A percentile compares a stretch with the other conserved stretches of the same genome.
Conservation (phyloP, 1,140 invertebrate genomes). For the Drosophila funebris region DNA sequence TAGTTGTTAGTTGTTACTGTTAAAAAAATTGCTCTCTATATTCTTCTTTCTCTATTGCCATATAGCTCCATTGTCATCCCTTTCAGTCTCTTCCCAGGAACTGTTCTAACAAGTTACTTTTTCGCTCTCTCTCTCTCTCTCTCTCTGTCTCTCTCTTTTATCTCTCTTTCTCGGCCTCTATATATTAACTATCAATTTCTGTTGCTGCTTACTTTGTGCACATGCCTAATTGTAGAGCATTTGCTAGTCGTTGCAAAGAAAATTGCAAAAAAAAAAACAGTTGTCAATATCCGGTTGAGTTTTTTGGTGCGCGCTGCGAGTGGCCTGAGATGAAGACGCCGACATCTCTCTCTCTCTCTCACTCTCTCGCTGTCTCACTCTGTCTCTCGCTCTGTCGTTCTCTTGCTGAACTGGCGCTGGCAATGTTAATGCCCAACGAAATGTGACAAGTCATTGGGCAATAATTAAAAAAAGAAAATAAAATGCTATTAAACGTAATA, state of each 20-base stretch:
- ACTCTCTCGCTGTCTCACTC: neutral
- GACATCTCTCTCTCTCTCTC: slow-evolving; percentile 20
- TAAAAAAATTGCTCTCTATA: too few relatives aligned
- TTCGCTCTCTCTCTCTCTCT: too few relatives aligned
- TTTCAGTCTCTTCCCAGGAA: too few relatives aligned
- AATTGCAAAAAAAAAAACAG: neutral
- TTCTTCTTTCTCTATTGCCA: too few relatives aligned
- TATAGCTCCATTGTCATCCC: too few relatives aligned
- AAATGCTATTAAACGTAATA: slow-evolving; percentile 78
- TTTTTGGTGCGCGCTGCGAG: slow-evolving; percentile 19
- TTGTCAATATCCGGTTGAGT: slow-evolving; percentile 63
- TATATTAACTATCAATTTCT: too few relatives aligned
- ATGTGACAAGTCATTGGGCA: slow-evolving; percentile 79
- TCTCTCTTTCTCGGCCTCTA: too few relatives aligned
- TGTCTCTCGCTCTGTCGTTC: neutral
- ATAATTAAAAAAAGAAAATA: slow-evolving; percentile 81
- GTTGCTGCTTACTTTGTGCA: too few relatives aligned
- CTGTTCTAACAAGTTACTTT: too few relatives aligned
- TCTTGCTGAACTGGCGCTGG: slow-evolving; percentile 24
- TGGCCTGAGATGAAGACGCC: slow-evolving; percentile 30
- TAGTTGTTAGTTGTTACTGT: too few relatives aligned
- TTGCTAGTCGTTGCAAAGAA: neutral
- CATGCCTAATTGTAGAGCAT: neutral
- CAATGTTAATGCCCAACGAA: slow-evolving; percentile 52
- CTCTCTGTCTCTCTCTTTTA: too few relatives aligned